Evolutionary conservation across 1,140 invertebrate species (phyloP).

Genomic region (Druon quercuslanigerum): DNA sequence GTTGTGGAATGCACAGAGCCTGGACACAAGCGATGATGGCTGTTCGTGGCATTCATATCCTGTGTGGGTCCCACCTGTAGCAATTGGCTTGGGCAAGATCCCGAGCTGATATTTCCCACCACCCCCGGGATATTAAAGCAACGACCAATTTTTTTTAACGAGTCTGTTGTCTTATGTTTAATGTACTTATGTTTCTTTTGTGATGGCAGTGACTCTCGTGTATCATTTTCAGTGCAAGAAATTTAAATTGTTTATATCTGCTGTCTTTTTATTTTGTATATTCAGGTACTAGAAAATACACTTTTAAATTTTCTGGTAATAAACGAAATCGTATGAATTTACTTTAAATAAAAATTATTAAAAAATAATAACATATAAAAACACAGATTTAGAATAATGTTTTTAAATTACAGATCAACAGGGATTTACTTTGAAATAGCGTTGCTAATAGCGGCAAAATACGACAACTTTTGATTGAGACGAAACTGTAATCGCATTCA

Average conservation of each 20-base stretch:
- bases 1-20: slow-evolving; percentile 67
- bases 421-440: too few relatives aligned
- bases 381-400: too few relatives aligned
- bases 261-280: not conserved
- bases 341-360: too few relatives aligned
- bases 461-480: too few relatives aligned
- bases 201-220: not conserved
- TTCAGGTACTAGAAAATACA: not conserved
- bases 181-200: not conserved
- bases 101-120: slow-evolving; percentile 81
- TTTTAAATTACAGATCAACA: too few relatives aligned
- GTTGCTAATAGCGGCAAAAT: too few relatives aligned
- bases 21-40: slow-evolving; percentile 69
- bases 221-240: not conserved
- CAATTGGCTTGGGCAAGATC: slow-evolving; percentile 92
- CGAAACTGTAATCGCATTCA: too few relatives aligned
- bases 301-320: too few relatives aligned
- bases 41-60: slow-evolving; percentile 68
- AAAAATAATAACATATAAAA: too few relatives aligned
- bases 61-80: slow-evolving; percentile 77
- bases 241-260: not conserved
- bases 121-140: slow-evolving; percentile 62
- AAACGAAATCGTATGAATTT: too few relatives aligned
- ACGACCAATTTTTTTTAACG: not conserved
- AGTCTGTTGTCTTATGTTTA: not conserved